Evolutionary conservation across 2,113 vertebrate species (phyloP), one percentile per base, ranked within the genome.

Genomic region (Alosa alosa): DNA sequence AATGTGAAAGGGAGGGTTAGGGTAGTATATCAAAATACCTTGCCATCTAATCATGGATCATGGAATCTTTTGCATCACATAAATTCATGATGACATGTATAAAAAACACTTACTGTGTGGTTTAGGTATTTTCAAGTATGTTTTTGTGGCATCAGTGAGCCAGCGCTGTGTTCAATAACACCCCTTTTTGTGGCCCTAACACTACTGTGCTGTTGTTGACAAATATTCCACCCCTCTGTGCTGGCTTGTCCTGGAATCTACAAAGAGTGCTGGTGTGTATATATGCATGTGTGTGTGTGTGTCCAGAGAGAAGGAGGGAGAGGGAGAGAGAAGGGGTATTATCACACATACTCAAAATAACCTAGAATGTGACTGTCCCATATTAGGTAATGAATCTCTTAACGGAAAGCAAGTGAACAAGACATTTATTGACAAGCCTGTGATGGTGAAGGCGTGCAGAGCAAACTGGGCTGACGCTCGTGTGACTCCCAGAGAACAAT

Each of bases 281-380:
- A 5, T 90, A 93, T 92, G 72, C 39, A 15, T 78, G 72, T 78
- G n/a, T 72, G 31, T 78, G 47, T 64, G 60, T 64, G 60, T 64
- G 64, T 83, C 41, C 81, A 81, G n/a, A 82, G 82, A 85, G 82
- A 84, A 57, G 60, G 81, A 84, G 85, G 47, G 75, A 84, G 20
- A 60, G 18, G 64, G 13, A 31, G n/a, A n/a, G 15, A 36, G 81
- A 78, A 81, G 92, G 94, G 94, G 95, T 96, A 97, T 97, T 98
- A 99, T 99, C 98, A 96, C 96, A 97, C 91, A 93, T 91, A 95
- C 97, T 98, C 89, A 91, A 99, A 99, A 99, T 98, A 98, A 98
- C 96, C 95, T 94, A 96, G 96, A 98, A 97, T 97, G 96, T 95
- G 94, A 92, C 91, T 94, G 92, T 92, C 92, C 97, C 98, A 96